These are phyloP conservation scores for Psittacara wagleri DNA, from an alignment of 2,113 vertebrate species.

Conservation along the genomic window DNA sequence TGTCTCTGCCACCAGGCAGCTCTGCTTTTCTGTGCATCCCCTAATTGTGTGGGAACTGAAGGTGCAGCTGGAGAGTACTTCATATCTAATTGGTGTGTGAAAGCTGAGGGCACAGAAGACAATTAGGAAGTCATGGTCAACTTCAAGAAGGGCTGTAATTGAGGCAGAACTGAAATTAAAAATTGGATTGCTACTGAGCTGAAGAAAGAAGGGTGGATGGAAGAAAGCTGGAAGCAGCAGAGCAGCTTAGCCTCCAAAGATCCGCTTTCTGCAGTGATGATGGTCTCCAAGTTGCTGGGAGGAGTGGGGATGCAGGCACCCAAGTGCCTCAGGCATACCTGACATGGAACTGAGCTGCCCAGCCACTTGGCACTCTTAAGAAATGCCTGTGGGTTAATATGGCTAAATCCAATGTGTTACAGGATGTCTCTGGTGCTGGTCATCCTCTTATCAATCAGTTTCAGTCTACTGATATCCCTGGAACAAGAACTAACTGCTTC, in stretches of 20 bases:
- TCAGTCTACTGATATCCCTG: neutral
- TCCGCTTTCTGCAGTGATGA: neutral
- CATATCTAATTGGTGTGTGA: neutral
- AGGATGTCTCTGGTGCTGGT: neutral
- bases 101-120: slow-evolving; percentile 26
- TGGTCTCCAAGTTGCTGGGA: neutral
- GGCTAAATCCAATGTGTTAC: neutral
- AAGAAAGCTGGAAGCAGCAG: neutral
- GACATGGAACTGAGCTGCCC: neutral
- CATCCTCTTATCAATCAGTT: neutral
- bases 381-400: neutral
- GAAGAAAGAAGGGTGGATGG: neutral
- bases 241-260: neutral
- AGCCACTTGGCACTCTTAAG: neutral
- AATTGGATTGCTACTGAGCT: neutral
- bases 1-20: neutral
- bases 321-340: neutral
- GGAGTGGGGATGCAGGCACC: neutral
- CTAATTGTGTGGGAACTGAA: slow-evolving; percentile 22
- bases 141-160: slow-evolving; percentile 2
- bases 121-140: slow-evolving; percentile 8
- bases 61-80: slow-evolving; percentile 25
- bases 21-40: neutral
- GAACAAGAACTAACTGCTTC: neutral
- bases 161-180: slow-evolving; percentile 23